Evolutionary conservation across 64 coral and sea anemone genomes (phyloP).

Genomic region (Platygyra sinensis): DNA sequence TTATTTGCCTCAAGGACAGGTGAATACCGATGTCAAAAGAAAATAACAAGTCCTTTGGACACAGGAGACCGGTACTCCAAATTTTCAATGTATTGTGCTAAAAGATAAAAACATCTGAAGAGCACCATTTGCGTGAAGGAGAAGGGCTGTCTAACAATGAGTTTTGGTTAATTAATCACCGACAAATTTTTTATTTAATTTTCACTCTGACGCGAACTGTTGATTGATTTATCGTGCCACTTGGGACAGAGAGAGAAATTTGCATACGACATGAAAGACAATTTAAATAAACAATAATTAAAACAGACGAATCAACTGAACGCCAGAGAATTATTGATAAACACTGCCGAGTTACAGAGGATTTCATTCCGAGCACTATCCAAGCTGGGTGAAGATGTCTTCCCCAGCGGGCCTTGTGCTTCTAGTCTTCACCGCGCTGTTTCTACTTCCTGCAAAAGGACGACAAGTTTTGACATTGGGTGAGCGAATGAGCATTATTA

Average conservation of each 20-base stretch:
- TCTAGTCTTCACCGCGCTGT: neutral
- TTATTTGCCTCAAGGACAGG: too few species aligned
- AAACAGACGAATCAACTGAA: neutral
- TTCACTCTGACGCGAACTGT: neutral
- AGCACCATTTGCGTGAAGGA: too few species aligned
- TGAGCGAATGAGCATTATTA: neutral
- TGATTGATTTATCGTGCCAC: neutral
- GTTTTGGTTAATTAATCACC: too few species aligned
- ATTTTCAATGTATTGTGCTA: too few species aligned
- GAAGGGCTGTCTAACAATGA: too few species aligned
- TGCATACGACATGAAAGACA: neutral
- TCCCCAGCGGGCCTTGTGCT: neutral
- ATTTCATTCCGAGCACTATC: neutral
- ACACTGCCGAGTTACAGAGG: neutral
- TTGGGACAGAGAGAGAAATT: neutral
- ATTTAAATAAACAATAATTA: neutral
- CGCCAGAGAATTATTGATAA: neutral
- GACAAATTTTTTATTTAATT: too few species aligned
- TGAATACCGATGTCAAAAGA: too few species aligned
- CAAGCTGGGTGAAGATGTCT: neutral
- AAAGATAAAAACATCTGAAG: too few species aligned
- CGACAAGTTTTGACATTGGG: neutral
- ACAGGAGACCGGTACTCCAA: too few species aligned
- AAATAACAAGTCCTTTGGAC: too few species aligned
- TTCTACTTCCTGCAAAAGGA: neutral